These are phyloP conservation scores for Eulemur mongoz DNA, from an alignment of 2,797 vertebrate species.

Conservation along the genomic window DNA sequence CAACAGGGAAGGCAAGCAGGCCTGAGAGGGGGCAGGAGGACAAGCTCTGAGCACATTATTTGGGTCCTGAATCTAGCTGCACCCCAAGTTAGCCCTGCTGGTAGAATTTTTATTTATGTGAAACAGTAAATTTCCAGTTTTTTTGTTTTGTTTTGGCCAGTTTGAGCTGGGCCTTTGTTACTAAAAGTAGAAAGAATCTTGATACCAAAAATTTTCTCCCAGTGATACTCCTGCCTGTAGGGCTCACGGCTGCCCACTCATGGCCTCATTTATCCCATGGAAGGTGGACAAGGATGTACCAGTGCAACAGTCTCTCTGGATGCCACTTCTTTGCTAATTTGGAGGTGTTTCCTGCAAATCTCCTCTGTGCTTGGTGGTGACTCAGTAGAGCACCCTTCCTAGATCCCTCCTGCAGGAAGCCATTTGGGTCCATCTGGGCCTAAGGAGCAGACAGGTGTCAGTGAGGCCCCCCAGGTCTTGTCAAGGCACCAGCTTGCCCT, in stretches of 20 bases:
- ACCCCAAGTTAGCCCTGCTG: background rate
- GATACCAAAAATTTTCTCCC: too few relatives aligned
- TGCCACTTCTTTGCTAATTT: background rate
- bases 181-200: background rate
- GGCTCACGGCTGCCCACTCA: background rate
- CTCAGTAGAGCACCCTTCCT: background rate
- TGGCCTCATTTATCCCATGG: background rate
- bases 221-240: background rate
- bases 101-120: background rate
- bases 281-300: background rate
- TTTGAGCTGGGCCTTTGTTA: background rate
- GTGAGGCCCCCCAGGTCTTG: background rate
- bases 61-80: background rate
- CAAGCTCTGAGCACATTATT: background rate
- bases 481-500: background rate
- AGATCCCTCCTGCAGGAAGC: background rate
- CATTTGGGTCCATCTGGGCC: background rate
- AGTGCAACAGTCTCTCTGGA: background rate
- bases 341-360: background rate
- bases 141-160: background rate
- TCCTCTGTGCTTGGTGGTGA: too few relatives aligned
- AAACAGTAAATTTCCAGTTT: background rate
- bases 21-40: background rate
- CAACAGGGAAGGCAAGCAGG: background rate
- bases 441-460: background rate